Conservation (phyloP, 2,113 vertebrate genomes). For the Actinemys pallida region DNA sequence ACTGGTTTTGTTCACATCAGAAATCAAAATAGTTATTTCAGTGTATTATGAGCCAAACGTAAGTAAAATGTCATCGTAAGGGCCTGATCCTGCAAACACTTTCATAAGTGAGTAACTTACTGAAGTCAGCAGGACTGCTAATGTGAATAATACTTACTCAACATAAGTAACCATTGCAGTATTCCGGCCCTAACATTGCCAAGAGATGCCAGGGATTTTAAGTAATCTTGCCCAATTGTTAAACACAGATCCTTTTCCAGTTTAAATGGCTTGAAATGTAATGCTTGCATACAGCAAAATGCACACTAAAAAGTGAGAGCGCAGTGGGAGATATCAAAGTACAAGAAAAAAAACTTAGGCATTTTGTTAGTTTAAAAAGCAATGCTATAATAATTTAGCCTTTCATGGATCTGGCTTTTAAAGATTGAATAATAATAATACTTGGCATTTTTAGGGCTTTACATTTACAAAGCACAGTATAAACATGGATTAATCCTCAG, state of each 20-base stretch:
- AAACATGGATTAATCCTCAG: slow-evolving; percentile 75
- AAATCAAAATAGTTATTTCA: background rate
- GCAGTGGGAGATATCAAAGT: background rate
- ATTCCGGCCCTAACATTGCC: background rate
- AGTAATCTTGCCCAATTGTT: background rate
- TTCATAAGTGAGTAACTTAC: background rate
- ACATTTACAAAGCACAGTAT: slow-evolving; percentile 61
- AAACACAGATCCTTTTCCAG: slow-evolving; percentile 28
- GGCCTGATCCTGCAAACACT: background rate
- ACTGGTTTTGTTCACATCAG: background rate
- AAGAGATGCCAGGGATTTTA: background rate
- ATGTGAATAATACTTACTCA: background rate
- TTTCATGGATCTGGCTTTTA: slow-evolving; percentile 65
- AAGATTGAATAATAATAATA: slow-evolving; percentile 66
- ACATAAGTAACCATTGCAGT: background rate
- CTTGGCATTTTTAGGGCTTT: slow-evolving; percentile 50
- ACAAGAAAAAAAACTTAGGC: background rate
- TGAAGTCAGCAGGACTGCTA: background rate
- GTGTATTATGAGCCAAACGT: background rate
- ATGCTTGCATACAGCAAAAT: background rate
- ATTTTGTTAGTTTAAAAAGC: slow-evolving; percentile 53
- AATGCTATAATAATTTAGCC: slow-evolving; percentile 54
- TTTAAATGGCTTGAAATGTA: slow-evolving; percentile 29
- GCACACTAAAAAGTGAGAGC: slow-evolving; percentile 2
- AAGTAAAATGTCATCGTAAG: background rate